Evolutionary conservation across 1,140 invertebrate genomes (phyloP), one percentile per base, ranked within the genome.

Genomic region (Elysia chlorotica): DNA sequence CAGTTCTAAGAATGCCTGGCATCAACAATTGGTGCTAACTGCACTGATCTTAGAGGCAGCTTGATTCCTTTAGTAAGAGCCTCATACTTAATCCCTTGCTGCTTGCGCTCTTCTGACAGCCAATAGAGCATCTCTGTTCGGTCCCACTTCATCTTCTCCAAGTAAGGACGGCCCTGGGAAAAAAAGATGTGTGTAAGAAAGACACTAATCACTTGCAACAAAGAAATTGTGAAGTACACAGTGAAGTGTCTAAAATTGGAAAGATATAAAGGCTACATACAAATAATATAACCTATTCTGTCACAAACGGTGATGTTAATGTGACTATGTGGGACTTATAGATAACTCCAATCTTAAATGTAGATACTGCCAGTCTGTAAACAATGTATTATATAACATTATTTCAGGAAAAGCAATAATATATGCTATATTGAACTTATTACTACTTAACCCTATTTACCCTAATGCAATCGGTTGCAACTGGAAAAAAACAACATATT

Each of bases 141-240:
- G 73, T 88, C 87, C 85, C 84, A 87, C 65, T 86, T 82, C 80
- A 88, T 87, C 75, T 88, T 88, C 30, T 87, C 86, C 28, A 77
- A 36, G 74, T 88, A 88, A 41, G 83, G 82, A 4, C 87, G 81
- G 63, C 84, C 85, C 85, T 87, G 74, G 17, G 25, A 65, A 10
- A 48, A 0, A 37, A 54, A 25, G 33, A 74, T 56, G 21, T 59
- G 31, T n/a, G n/a, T n/a, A 54, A 38, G 38, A 62, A 10, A 61
- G 1, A 33, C 5, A 61, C 10, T n/a, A 66, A 21, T 65, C 23
- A 23, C 23, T 21, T 65, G 25, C 21, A 14, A 4, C 63, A 62
- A 5, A 74, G 1, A 59, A 38, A 5, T 61, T 33, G 23, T 30
- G 38, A 31, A 30, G n/a, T 63, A 3, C 36, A 14, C 33, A 25